phyloP scores from a whole-genome alignment of 2,888 invertebrate genomes.

The Tryphoninae sp. region DNA sequence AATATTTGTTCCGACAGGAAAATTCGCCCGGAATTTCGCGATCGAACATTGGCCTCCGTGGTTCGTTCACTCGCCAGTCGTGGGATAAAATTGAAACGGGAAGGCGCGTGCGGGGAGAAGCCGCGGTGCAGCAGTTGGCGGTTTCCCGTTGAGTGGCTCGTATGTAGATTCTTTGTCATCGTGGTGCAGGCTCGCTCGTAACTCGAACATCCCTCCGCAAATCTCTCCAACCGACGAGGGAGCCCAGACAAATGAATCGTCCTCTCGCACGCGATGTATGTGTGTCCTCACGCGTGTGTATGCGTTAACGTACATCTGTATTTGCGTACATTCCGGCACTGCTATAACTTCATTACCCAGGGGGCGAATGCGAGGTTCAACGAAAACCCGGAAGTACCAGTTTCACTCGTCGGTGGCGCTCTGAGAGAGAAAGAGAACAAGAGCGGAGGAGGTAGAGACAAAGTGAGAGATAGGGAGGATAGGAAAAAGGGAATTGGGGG shows the following conservation, averaged over 20 bases:
- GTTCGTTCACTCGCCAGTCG: slow-evolving; percentile 5
- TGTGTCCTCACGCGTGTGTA: slow-evolving; percentile 10
- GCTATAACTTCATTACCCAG: slow-evolving; percentile 62
- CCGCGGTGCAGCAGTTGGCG: slow-evolving; percentile 40
- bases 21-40: slow-evolving; percentile 5
- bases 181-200: slow-evolving; percentile 44
- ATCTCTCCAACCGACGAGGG: background rate
- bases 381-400: slow-evolving; percentile 53
- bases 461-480: background rate
- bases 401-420: slow-evolving; percentile 42
- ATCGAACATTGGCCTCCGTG: slow-evolving; percentile 1
- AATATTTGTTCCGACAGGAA: too few relatives aligned
- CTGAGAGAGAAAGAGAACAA: background rate
- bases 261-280: slow-evolving; percentile 18
- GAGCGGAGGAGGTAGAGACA: background rate
- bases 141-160: slow-evolving; percentile 41
- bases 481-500: too few relatives aligned
- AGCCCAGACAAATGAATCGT: slow-evolving; percentile 1
- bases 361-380: slow-evolving; percentile 50
- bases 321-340: slow-evolving; percentile 24
- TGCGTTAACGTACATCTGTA: too few relatives aligned
- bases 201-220: slow-evolving; percentile 29
- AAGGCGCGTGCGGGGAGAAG: slow-evolving; percentile 16
- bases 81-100: slow-evolving; percentile 52
- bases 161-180: slow-evolving; percentile 42